Conservation (phyloP, 2,888 invertebrate species). For the Digitonthophagus gazella region DNA sequence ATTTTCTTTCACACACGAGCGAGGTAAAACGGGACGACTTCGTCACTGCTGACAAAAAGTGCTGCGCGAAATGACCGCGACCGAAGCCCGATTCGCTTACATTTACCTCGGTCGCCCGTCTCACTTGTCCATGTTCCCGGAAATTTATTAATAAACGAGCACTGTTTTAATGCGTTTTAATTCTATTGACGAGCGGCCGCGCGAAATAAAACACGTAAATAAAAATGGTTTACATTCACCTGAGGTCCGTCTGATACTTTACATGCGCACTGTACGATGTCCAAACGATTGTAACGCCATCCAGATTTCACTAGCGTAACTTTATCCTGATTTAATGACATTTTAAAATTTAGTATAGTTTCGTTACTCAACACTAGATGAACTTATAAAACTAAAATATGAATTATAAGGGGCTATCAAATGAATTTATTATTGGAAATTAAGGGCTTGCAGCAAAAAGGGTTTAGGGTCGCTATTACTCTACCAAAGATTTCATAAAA, state of each 20-base stretch:
- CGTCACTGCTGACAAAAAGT: constrained; percentile 23
- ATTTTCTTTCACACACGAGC: constrained; percentile 22
- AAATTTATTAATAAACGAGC: constrained; percentile 20
- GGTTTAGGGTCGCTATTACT: no score
- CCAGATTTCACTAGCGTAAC: constrained; percentile 11
- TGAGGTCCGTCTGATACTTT: constrained; percentile 38
- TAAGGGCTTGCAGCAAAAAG: no score
- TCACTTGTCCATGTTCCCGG: constrained; percentile 19
- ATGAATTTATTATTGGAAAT: no score
- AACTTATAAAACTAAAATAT: no score
- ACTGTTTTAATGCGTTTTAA: constrained; percentile 10
- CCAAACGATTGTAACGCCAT: constrained; percentile 23
- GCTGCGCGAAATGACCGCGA: constrained; percentile 16
- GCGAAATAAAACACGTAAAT: constrained; percentile 31
- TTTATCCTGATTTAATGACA: no score
- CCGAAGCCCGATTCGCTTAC: constrained; percentile 17
- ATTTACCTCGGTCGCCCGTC: neutral
- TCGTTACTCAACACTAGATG: no score
- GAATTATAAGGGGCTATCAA: no score
- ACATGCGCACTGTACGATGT: constrained; percentile 28
- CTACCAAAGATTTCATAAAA: no score
- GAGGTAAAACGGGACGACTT: constrained; percentile 18
- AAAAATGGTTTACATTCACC: constrained; percentile 42
- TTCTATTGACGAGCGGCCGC: constrained; percentile 26
- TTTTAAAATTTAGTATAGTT: no score